Evolutionary conservation across 2,888 invertebrate genomes (phyloP).

Genomic region (Heliothis peltigera): DNA sequence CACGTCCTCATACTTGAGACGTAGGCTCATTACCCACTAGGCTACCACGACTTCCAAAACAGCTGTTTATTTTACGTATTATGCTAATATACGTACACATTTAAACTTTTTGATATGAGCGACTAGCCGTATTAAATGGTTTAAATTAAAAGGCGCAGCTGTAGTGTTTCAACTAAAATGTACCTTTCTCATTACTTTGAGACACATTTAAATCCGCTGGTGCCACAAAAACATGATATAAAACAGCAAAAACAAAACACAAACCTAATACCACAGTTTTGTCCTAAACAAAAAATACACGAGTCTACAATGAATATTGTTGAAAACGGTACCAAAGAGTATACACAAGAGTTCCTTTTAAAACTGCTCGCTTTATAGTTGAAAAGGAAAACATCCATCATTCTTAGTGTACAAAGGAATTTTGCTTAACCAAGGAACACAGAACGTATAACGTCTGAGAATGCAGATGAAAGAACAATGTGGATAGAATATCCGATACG

Average conservation of each 20-base stretch:
- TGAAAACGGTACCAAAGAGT: conserved; percentile 11
- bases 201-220: too few relatives aligned
- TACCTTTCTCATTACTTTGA: too few relatives aligned
- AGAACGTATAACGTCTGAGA: conserved; percentile 12
- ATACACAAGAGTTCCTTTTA: conserved; percentile 23
- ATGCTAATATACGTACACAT: too few relatives aligned
- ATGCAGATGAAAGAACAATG: conserved; percentile 10
- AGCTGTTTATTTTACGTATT: too few relatives aligned
- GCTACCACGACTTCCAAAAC: too few relatives aligned
- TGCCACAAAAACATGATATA: too few relatives aligned
- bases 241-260: background rate
- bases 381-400: conserved; percentile 31
- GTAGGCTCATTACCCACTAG: too few relatives aligned
- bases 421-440: conserved; percentile 13
- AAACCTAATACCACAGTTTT: background rate
- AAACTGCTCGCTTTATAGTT: conserved; percentile 25
- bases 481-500: conserved; percentile 23
- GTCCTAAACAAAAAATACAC: conserved; percentile 2
- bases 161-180: too few relatives aligned
- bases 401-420: conserved; percentile 34
- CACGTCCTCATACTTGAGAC: too few relatives aligned
- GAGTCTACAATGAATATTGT: conserved; percentile 28
- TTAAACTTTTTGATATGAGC: too few relatives aligned
- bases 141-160: too few relatives aligned
- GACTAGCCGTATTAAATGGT: too few relatives aligned